Percentiles rank a stretch among this genome's conserved stretches.
These are phyloP conservation scores for Sesia bembeciformis DNA, from an alignment of 2,888 invertebrate genomes.

Conservation along the genomic window DNA sequence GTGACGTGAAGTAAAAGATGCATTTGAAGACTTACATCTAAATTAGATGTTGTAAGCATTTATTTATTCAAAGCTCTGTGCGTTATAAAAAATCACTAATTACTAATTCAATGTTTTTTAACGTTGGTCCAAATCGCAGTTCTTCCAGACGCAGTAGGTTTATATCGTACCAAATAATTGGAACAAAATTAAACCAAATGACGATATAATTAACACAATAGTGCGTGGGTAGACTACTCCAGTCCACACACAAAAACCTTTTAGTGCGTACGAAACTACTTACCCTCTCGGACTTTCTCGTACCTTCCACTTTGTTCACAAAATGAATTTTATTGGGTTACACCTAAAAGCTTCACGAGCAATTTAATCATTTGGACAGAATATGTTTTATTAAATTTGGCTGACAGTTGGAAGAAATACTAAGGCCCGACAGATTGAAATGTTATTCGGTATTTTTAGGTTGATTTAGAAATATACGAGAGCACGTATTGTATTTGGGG, in stretches of 20 bases:
- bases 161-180: too few species aligned
- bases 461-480: too few species aligned
- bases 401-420: not conserved
- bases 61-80: too few species aligned
- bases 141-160: too few species aligned
- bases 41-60: too few species aligned
- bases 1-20: too few species aligned
- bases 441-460: not conserved
- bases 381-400: not conserved
- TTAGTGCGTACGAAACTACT: conserved; percentile 47
- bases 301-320: conserved; percentile 28
- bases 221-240: not conserved
- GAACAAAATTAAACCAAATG: too few species aligned
- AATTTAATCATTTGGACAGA: conserved; percentile 32
- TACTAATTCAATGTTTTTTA: too few species aligned
- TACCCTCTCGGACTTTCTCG: conserved; percentile 16
- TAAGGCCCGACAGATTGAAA: not conserved
- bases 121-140: too few species aligned
- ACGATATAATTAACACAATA: not conserved
- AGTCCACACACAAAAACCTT: conserved; percentile 35
- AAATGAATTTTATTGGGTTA: conserved; percentile 51
- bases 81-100: too few species aligned
- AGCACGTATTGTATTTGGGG: too few species aligned
- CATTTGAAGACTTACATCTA: too few species aligned
- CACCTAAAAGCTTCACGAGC: conserved; percentile 35